Conservation (phyloP, 2,888 invertebrate genomes). For the Leptinotarsa rubiginosa region DNA sequence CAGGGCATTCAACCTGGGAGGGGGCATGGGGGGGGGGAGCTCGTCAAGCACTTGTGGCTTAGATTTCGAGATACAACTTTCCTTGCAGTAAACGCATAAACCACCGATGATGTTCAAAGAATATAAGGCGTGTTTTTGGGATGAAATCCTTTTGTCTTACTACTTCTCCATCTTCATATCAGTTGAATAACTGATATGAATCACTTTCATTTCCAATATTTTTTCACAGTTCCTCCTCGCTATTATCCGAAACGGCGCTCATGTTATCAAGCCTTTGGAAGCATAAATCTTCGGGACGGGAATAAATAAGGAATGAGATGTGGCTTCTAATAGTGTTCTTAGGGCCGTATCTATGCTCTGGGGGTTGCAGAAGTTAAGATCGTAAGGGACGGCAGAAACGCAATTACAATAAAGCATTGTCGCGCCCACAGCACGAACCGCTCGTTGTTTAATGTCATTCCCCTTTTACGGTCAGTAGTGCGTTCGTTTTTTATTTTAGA, state of each 20-base stretch:
- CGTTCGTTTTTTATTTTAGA: not conserved
- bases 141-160: too few relatives aligned
- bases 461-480: slow-evolving; percentile 20
- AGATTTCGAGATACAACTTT: too few relatives aligned
- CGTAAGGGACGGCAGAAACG: slow-evolving; percentile 60
- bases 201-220: not conserved
- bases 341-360: slow-evolving; percentile 60
- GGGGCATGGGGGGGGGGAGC: too few relatives aligned
- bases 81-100: too few relatives aligned
- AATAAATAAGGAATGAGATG: slow-evolving; percentile 63
- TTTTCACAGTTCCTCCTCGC: too few relatives aligned
- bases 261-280: slow-evolving; percentile 39
- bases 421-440: slow-evolving; percentile 55
- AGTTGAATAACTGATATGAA: too few relatives aligned
- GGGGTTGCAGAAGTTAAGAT: slow-evolving; percentile 59
- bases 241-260: not conserved
- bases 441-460: slow-evolving; percentile 62
- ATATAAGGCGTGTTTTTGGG: too few relatives aligned
- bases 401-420: slow-evolving; percentile 64
- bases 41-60: too few relatives aligned
- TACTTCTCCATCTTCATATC: too few relatives aligned
- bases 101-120: too few relatives aligned
- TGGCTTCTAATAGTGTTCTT: slow-evolving; percentile 63
- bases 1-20: too few relatives aligned
- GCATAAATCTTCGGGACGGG: slow-evolving; percentile 52